phyloP scores from a whole-genome alignment of 2,797 vertebrate genomes.

The Lithobates pipiens region DNA sequence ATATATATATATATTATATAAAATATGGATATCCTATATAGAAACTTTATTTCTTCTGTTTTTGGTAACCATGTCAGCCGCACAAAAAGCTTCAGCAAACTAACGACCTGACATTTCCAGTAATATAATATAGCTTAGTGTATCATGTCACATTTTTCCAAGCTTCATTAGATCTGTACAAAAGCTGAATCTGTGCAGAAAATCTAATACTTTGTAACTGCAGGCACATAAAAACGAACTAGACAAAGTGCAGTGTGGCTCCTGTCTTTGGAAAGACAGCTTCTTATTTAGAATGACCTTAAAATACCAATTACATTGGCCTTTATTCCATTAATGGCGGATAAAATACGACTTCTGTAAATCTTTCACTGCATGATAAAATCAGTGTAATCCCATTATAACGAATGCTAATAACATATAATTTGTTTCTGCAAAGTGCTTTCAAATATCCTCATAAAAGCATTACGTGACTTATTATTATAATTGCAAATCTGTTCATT shows the following conservation, averaged over 20 bases:
- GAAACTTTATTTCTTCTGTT: not conserved
- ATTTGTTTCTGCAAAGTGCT: slow-evolving; percentile 59
- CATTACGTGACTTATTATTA: slow-evolving; percentile 55
- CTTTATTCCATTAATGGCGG: slow-evolving; percentile 52
- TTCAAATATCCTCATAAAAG: slow-evolving; percentile 47
- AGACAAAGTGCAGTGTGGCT: not conserved
- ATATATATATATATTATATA: not conserved
- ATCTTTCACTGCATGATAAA: slow-evolving; percentile 46
- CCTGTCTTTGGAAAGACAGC: slow-evolving; percentile 31
- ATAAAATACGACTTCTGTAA: slow-evolving; percentile 48
- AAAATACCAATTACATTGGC: slow-evolving; percentile 46
- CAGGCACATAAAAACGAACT: not conserved
- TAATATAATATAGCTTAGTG: not conserved
- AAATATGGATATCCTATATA: too few species aligned
- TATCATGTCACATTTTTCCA: not conserved
- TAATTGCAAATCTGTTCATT: slow-evolving; percentile 60
- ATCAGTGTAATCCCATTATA: slow-evolving; percentile 57
- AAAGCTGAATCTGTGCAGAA: not conserved
- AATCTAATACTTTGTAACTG: slow-evolving; percentile 23
- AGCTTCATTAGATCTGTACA: slow-evolving; percentile 6
- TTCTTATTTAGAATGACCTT: slow-evolving; percentile 35
- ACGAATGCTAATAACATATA: slow-evolving; percentile 51
- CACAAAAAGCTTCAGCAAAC: not conserved
- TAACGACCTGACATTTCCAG: not conserved
- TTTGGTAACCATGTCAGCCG: not conserved